Evolutionary conservation across 2,888 invertebrate genomes (phyloP).

Genomic region (Tetragonula carbonaria): DNA sequence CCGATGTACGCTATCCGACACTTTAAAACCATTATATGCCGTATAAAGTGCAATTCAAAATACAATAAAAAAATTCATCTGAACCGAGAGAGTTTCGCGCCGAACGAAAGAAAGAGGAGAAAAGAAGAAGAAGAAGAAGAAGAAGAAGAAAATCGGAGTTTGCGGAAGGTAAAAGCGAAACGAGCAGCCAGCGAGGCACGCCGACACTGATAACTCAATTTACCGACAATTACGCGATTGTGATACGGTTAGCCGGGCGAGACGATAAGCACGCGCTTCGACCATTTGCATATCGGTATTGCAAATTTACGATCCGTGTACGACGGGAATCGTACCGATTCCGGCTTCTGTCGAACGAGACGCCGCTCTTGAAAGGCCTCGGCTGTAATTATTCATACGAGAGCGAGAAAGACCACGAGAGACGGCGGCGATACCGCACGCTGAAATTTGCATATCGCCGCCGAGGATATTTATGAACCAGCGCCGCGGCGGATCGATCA

Average conservation of each 20-base stretch:
- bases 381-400: slow-evolving; percentile 34
- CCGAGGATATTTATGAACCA: slow-evolving; percentile 46
- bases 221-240: slow-evolving; percentile 50
- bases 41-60: no score
- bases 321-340: background rate
- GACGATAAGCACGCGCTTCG: slow-evolving; percentile 31
- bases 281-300: slow-evolving; percentile 38
- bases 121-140: no score
- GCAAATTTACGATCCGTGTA: slow-evolving; percentile 38
- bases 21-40: no score
- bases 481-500: slow-evolving; percentile 39
- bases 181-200: background rate
- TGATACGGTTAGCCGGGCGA: slow-evolving; percentile 29
- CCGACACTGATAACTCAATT: slow-evolving; percentile 40
- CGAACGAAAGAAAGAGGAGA: no score
- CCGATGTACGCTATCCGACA: no score
- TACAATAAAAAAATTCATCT: no score
- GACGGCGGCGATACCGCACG: slow-evolving; percentile 20
- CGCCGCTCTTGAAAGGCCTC: slow-evolving; percentile 22
- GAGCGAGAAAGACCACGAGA: slow-evolving; percentile 17
- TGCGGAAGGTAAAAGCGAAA: background rate
- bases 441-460: slow-evolving; percentile 47
- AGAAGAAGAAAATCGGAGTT: background rate
- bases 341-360: slow-evolving; percentile 22
- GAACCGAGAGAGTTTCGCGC: no score